Conservation (phyloP, 2,888 invertebrate species). For the Scaptomyza parva region DNA sequence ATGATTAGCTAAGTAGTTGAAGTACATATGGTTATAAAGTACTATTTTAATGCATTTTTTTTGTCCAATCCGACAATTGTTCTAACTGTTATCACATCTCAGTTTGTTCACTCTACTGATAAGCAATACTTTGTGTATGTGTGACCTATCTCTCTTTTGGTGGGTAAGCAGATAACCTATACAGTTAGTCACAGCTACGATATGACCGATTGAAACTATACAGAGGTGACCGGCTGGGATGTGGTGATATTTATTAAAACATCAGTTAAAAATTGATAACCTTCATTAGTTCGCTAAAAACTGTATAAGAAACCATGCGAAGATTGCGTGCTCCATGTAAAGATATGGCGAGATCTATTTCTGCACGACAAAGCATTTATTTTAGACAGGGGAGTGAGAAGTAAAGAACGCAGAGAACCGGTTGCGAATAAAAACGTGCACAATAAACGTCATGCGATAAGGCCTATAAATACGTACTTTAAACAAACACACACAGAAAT, state of each 20-base stretch:
- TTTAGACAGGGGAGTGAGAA: not conserved
- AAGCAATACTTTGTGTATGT: not conserved
- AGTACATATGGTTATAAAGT: slow-evolving; percentile 21
- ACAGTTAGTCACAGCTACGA: slow-evolving; percentile 10
- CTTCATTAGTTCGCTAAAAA: slow-evolving; percentile 42
- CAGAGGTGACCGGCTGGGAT: slow-evolving; percentile 38
- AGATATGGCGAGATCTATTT: slow-evolving; percentile 35
- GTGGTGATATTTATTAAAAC: not conserved
- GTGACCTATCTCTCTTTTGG: slow-evolving; percentile 6
- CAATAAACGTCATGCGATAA: slow-evolving; percentile 45
- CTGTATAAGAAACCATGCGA: slow-evolving; percentile 7
- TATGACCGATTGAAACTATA: slow-evolving; percentile 18
- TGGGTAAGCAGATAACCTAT: slow-evolving; percentile 24
- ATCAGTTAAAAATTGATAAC: slow-evolving; percentile 12
- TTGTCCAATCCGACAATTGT: slow-evolving; percentile 8
- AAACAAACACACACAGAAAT: not conserved
- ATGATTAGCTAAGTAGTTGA: slow-evolving; percentile 39
- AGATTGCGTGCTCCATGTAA: not conserved
- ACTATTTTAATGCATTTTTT: slow-evolving; percentile 29
- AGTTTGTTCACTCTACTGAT: slow-evolving; percentile 27
- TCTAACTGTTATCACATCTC: slow-evolving; percentile 20
- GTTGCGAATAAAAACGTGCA: slow-evolving; percentile 33
- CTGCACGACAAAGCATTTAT: slow-evolving; percentile 29
- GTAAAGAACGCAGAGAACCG: slow-evolving; percentile 11
- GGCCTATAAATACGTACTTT: slow-evolving; percentile 32